Evolutionary conservation across 2,113 vertebrate species (phyloP).

Genomic region (Gambusia holbrooki): DNA sequence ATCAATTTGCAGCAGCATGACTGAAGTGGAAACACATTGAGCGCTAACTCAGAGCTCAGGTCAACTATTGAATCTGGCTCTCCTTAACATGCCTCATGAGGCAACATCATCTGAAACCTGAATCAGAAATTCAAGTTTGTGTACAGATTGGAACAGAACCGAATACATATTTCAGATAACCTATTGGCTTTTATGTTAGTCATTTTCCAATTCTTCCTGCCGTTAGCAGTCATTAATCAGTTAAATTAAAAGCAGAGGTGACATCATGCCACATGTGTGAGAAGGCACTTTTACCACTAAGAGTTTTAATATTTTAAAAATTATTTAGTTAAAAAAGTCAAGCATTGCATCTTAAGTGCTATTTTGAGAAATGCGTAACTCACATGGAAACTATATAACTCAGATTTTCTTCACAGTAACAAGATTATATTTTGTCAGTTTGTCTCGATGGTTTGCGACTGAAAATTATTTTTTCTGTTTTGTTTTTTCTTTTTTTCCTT

Average conservation of each 20-base stretch:
- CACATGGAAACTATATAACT: not conserved
- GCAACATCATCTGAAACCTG: conserved; percentile 6
- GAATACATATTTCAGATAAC: not conserved
- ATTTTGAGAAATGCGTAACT: not conserved
- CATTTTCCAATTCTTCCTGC: not conserved
- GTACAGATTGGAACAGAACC: not conserved
- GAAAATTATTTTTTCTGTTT: not conserved
- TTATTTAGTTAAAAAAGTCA: not conserved
- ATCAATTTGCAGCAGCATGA: conserved; percentile 52
- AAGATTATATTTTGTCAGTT: not conserved
- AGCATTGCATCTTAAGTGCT: no score
- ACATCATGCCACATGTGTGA: not conserved
- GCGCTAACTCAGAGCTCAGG: conserved; percentile 30
- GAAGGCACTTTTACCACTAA: not conserved
- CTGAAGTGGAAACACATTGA: conserved; percentile 65
- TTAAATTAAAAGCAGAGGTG: not conserved
- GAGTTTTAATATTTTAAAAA: not conserved
- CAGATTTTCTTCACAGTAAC: not conserved
- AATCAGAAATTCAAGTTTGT: conserved; percentile 5
- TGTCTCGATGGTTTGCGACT: not conserved
- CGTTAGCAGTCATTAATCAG: not conserved
- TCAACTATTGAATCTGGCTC: conserved; percentile 51
- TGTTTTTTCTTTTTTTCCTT: no score
- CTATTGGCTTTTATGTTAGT: not conserved
- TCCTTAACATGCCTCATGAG: conserved; percentile 34